Conservation (phyloP, 2,888 invertebrate genomes). For the Hoplodrina blanda region DNA sequence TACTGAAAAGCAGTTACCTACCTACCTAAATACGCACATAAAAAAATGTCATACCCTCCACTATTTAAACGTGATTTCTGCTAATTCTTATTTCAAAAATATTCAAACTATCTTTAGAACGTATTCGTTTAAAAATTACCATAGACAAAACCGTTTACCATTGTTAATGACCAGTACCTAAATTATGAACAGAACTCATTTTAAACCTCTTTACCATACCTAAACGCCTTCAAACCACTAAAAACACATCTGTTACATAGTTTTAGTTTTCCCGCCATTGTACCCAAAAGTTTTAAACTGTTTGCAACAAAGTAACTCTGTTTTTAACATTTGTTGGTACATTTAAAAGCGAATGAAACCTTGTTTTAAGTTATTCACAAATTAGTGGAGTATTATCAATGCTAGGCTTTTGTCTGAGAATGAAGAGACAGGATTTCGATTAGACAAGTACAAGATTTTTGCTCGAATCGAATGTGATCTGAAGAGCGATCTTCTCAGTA, state of each 20-base stretch:
- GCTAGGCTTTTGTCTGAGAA: background rate
- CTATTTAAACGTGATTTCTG: background rate
- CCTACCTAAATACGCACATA: no score
- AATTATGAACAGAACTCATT: slow-evolving; percentile 20
- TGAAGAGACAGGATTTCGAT: no score
- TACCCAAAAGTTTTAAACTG: slow-evolving; percentile 37
- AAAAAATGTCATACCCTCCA: no score
- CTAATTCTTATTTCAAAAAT: slow-evolving; percentile 7
- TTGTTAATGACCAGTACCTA: slow-evolving; percentile 9
- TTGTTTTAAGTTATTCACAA: background rate
- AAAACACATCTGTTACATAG: slow-evolving; percentile 38
- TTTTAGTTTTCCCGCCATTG: slow-evolving; percentile 14
- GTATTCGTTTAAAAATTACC: background rate
- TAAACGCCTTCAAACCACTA: slow-evolving; percentile 20
- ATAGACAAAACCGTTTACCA: background rate
- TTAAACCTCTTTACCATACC: slow-evolving; percentile 9
- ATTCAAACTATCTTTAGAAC: background rate
- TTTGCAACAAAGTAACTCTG: slow-evolving; percentile 29
- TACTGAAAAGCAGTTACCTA: no score
- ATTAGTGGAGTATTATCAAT: background rate
- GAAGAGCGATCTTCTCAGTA: no score
- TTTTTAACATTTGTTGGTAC: background rate
- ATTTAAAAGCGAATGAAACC: background rate
- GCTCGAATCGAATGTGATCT: no score
- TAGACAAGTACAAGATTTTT: no score